These are phyloP conservation scores for Orius insidiosus DNA, from an alignment of 1,140 invertebrate genomes.

Conservation along the genomic window DNA sequence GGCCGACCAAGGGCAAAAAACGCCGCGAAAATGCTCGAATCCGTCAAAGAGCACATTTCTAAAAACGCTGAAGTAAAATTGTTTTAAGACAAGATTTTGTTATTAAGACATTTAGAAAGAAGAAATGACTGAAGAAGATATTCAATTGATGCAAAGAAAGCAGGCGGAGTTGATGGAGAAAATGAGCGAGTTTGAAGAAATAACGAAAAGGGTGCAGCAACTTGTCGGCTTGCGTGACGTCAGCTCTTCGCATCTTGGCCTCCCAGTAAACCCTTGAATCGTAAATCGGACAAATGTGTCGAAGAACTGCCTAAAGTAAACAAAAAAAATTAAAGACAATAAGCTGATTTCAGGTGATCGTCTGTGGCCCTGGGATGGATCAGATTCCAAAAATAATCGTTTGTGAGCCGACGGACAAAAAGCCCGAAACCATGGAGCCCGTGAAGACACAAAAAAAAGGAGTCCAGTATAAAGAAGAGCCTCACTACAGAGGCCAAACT, in stretches of 20 bases:
- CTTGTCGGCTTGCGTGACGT: constrained; percentile 23
- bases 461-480: no score
- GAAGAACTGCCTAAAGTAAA: not conserved
- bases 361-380: constrained; percentile 5
- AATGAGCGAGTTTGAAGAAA: constrained; percentile 24
- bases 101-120: constrained; percentile 23
- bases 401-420: constrained; percentile 13
- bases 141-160: constrained; percentile 21
- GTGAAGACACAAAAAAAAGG: no score
- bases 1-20: constrained; percentile 10
- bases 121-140: constrained; percentile 25
- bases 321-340: not conserved
- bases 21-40: constrained; percentile 4
- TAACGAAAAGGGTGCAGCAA: constrained; percentile 24
- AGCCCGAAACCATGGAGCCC: not conserved
- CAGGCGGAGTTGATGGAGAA: constrained; percentile 23
- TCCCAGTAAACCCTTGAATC: not conserved
- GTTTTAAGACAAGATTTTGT: not conserved
- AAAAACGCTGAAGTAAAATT: not conserved
- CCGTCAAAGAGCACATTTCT: not conserved
- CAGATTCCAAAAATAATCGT: constrained; percentile 17
- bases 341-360: constrained; percentile 1
- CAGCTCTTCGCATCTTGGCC: constrained; percentile 12
- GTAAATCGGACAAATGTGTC: not conserved
- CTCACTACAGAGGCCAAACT: no score